These are phyloP conservation scores for Scatophagus argus DNA, from an alignment of 2,113 vertebrate species.

Conservation along the genomic window DNA sequence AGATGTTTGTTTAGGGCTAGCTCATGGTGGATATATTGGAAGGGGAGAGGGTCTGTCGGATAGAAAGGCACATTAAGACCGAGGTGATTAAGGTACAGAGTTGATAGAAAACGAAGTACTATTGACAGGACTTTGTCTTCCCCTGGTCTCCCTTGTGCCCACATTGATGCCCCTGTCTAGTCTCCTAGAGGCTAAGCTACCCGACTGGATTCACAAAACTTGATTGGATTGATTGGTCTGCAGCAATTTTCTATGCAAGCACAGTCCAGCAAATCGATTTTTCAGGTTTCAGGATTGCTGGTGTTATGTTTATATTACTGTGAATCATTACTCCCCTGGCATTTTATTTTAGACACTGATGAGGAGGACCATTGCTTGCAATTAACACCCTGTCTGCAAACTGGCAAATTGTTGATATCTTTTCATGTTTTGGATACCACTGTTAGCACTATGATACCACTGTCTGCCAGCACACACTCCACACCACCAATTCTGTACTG, in stretches of 20 bases:
- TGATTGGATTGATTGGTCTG: slow-evolving; percentile 83
- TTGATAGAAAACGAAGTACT: slow-evolving; percentile 82
- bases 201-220: slow-evolving; percentile 80
- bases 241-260: slow-evolving; percentile 78
- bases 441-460: too few species aligned
- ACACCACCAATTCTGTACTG: not conserved
- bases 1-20: slow-evolving; percentile 80
- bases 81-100: slow-evolving; percentile 84
- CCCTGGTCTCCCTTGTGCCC: slow-evolving; percentile 64
- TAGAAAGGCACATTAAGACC: slow-evolving; percentile 74
- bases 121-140: slow-evolving; percentile 84
- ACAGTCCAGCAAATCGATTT: slow-evolving; percentile 73
- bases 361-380: slow-evolving; percentile 53
- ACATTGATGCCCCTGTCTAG: slow-evolving; percentile 73
- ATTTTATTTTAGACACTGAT: slow-evolving; percentile 62
- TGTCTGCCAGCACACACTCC: not conserved
- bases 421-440: slow-evolving; percentile 20
- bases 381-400: slow-evolving; percentile 56
- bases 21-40: slow-evolving; percentile 78
- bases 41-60: slow-evolving; percentile 69
- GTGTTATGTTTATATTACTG: slow-evolving; percentile 81
- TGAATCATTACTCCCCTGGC: slow-evolving; percentile 77
- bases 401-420: slow-evolving; percentile 43
- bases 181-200: slow-evolving; percentile 72
- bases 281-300: slow-evolving; percentile 71